These are phyloP conservation scores for Glomeris marginata DNA, from an alignment of 2,888 invertebrate species.

Conservation along the genomic window DNA sequence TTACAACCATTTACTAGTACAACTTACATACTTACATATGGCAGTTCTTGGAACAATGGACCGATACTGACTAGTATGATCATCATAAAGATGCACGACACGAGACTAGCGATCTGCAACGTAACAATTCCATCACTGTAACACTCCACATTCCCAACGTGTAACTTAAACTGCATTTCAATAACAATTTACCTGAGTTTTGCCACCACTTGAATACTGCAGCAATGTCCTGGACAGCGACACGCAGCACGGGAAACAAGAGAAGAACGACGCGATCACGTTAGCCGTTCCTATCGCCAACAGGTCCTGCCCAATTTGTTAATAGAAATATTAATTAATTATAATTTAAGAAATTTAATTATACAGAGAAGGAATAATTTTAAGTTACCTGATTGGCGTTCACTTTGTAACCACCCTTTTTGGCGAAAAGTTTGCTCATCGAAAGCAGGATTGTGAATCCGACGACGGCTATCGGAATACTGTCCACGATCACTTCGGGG, in stretches of 20 bases:
- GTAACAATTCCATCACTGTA: conserved; percentile 16
- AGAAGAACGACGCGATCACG: conserved; percentile 40
- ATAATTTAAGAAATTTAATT: conserved; percentile 5
- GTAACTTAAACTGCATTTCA: too few species aligned
- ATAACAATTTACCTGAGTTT: conserved; percentile 13
- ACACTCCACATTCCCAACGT: not conserved
- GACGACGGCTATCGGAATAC: conserved; percentile 31
- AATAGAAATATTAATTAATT: conserved; percentile 1
- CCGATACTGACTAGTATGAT: conserved; percentile 72
- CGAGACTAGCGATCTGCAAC: conserved; percentile 47
- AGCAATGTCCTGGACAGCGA: conserved; percentile 41
- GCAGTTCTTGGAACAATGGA: conserved; percentile 71
- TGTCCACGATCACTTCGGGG: conserved; percentile 16
- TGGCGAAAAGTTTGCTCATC: conserved; percentile 57
- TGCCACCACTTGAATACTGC: conserved; percentile 10
- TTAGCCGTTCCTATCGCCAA: conserved; percentile 45
- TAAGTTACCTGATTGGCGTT: conserved; percentile 55
- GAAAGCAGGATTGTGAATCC: conserved; percentile 57
- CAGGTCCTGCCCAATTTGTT: conserved; percentile 20
- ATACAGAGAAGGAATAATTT: too few species aligned
- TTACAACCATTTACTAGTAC: not conserved
- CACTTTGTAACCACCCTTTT: conserved; percentile 51
- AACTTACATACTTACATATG: conserved; percentile 42
- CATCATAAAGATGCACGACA: conserved; percentile 59
- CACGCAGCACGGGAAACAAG: conserved; percentile 36